A percentile compares a stretch with the other conserved stretches of the same genome.
These are phyloP conservation scores for Cyrtodaria siliqua DNA, from an alignment of 2,888 invertebrate species.

Conservation along the genomic window DNA sequence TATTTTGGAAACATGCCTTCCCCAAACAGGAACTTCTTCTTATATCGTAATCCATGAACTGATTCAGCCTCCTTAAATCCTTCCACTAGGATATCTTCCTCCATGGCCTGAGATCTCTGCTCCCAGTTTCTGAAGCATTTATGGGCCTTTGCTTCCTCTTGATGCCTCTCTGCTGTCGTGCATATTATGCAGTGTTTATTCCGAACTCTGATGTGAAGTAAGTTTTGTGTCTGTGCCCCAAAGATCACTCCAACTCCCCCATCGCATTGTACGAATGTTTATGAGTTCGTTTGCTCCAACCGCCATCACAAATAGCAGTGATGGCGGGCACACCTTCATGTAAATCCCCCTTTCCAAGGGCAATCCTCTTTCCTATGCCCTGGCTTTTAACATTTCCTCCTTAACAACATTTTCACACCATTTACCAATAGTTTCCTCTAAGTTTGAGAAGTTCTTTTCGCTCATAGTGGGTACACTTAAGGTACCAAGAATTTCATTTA, in stretches of 20 bases:
- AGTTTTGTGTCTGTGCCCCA: constrained; percentile 45
- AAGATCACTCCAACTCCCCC: constrained; percentile 60
- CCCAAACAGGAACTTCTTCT: constrained; percentile 16
- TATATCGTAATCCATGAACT: constrained; percentile 33
- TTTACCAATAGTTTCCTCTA: constrained; percentile 32
- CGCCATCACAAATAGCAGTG: constrained; percentile 58
- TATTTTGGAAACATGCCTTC: constrained; percentile 31
- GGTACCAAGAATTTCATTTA: constrained; percentile 44
- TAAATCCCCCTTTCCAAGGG: too few species aligned
- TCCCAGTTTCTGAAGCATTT: constrained; percentile 57
- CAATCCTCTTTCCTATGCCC: constrained; percentile 44
- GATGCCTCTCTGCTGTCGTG: constrained; percentile 15
- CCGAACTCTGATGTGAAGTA: constrained; percentile 56
- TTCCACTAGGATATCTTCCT: constrained; percentile 46
- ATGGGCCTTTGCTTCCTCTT: constrained; percentile 17
- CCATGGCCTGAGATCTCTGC: constrained; percentile 46
- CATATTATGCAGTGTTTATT: constrained; percentile 64
- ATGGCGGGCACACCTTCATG: constrained; percentile 57
- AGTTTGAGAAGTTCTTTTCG: constrained; percentile 17
- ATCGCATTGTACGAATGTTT: constrained; percentile 63
- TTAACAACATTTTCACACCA: constrained; percentile 31
- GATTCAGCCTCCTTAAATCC: constrained; percentile 58
- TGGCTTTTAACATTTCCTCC: constrained; percentile 32
- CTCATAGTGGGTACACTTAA: too few species aligned
- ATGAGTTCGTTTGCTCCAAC: too few species aligned